These are phyloP conservation scores for Hiodon tergisus DNA, from an alignment of 2,113 vertebrate genomes.

Conservation along the genomic window DNA sequence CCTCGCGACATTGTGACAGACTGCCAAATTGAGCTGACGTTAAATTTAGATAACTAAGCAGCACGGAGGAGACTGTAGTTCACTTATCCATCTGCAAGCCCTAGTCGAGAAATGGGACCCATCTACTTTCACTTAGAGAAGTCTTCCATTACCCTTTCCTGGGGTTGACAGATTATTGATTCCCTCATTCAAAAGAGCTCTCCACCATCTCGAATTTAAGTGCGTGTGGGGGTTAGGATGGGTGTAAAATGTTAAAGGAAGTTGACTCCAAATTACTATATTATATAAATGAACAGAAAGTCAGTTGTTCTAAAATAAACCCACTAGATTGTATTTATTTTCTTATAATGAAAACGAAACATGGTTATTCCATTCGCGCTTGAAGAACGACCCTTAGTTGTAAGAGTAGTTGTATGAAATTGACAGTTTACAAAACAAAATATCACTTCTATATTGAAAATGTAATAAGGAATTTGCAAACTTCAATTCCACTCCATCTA, in stretches of 20 bases:
- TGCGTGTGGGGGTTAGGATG: neutral
- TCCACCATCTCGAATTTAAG: neutral
- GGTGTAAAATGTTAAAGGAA: neutral
- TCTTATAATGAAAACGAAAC: too few species aligned
- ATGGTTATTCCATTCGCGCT: too few species aligned
- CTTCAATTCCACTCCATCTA: too few species aligned
- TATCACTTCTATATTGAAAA: too few species aligned
- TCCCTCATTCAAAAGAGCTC: neutral
- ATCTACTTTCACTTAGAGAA: neutral
- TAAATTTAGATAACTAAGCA: slow-evolving; percentile 23
- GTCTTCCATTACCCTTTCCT: slow-evolving; percentile 13
- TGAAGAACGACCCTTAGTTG: too few species aligned
- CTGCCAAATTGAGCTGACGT: neutral
- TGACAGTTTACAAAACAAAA: too few species aligned
- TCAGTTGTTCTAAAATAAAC: too few species aligned
- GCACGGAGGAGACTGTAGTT: slow-evolving; percentile 21
- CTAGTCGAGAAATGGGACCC: too few species aligned
- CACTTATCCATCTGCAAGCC: neutral
- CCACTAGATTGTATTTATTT: too few species aligned
- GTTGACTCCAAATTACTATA: neutral
- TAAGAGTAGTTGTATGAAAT: too few species aligned
- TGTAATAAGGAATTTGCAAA: too few species aligned
- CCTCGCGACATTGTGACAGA: slow-evolving; percentile 34
- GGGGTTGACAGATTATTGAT: slow-evolving; percentile 5
- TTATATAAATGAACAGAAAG: too few species aligned